Evolutionary conservation across 2,113 vertebrate genomes (phyloP).

Genomic region (Planiliza haematocheilus): DNA sequence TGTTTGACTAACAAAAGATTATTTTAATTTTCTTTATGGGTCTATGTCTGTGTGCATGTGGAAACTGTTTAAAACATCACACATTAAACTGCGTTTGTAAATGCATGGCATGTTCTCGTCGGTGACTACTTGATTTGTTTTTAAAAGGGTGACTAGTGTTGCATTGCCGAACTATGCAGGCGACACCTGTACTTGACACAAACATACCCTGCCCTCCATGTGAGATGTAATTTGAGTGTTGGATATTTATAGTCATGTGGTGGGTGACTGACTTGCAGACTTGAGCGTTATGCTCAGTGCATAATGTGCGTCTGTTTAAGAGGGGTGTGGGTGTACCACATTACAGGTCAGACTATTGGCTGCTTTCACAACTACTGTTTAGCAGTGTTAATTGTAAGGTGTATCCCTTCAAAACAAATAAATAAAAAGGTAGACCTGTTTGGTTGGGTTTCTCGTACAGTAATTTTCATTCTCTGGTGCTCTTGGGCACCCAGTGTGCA

Average conservation of each 20-base stretch:
- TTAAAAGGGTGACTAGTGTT: not conserved
- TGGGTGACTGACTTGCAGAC: not conserved
- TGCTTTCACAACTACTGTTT: slow-evolving; percentile 10
- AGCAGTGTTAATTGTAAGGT: slow-evolving; percentile 9
- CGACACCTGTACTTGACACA: not conserved
- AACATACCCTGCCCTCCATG: not conserved
- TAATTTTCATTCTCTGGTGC: not conserved
- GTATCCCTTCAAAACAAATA: slow-evolving; percentile 29
- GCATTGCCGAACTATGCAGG: slow-evolving; percentile 15
- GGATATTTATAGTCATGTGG: not conserved
- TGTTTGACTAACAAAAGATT: not conserved
- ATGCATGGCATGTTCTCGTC: slow-evolving; percentile 49
- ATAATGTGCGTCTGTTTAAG: not conserved
- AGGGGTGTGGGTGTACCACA: not conserved
- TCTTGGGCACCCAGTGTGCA: slow-evolving; percentile 43
- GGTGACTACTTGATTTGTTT: slow-evolving; percentile 5
- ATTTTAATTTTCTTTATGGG: not conserved
- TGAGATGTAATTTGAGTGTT: not conserved
- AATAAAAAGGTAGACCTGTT: not conserved
- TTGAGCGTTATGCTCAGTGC: not conserved
- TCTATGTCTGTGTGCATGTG: slow-evolving; percentile 22
- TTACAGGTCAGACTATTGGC: not conserved
- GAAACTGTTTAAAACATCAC: slow-evolving; percentile 20
- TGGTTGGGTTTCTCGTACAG: not conserved
- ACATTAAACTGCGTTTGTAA: slow-evolving; percentile 32